Evolutionary conservation across 2,113 vertebrate species (phyloP), one percentile per base, ranked within the genome.

Genomic region (Labeo rohita): DNA sequence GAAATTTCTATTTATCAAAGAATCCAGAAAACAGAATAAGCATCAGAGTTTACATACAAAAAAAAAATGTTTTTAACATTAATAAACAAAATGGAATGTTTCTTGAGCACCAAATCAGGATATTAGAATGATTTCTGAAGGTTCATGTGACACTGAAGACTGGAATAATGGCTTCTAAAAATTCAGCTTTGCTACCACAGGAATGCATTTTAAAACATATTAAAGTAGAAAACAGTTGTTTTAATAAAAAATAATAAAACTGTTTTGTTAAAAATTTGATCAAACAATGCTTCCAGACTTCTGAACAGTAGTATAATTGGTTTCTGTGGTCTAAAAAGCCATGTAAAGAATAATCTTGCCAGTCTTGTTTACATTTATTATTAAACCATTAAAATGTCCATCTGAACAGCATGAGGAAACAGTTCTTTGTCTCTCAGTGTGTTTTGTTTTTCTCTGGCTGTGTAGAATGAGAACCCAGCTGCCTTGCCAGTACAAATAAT

Each of bases 401-500:
- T 49, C 21, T 74, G 21, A 49, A 79, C 43, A 49, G 79, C 43
- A 47, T 47, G 34, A 80, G 78, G 56, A 63, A 47, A 65, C 21
- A 18, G n/a, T 56, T 83, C 12, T 78, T 83, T 28, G 8, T 52
- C 34, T 83, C 39, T 66, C 81, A 70, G 47, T 61, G 39, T 43
- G 56, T 63, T n/a, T 59, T 83, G 18, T 18, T 85, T 68, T 12
- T 76, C 84, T 84, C 63, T 50, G 59, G 75, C 18, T 49, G 23
- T 52, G 16, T 16, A 75, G 63, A 59, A 84, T 76, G 45, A 82
- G 68, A 75, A 86, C 87, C 76, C 85, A 89, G 77, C 88, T 89
- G 88, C 70, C 52, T 80, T 82, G 77, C 82, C 50, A 39, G 47
- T 49, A 49, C 47, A 75, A 84, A 76, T 87, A 87, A 89, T 89